A percentile compares a stretch with the other conserved stretches of the same genome.
These are phyloP conservation scores for Phasianus colchicus DNA, from an alignment of 2,113 vertebrate genomes.

Conservation along the genomic window DNA sequence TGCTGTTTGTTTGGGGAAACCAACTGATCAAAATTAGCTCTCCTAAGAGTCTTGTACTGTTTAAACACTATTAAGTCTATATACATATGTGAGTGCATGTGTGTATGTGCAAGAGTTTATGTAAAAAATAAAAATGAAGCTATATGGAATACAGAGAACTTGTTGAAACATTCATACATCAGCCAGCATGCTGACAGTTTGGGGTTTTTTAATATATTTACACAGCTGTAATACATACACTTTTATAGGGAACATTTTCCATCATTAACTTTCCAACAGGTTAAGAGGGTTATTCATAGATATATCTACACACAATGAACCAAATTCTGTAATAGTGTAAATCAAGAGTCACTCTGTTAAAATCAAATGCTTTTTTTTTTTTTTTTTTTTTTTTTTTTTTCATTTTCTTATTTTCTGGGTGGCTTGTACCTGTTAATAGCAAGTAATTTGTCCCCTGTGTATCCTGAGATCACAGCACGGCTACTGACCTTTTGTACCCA, in stretches of 20 bases:
- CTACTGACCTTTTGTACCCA: constrained; percentile 68
- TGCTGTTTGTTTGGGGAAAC: neutral
- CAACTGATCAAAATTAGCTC: constrained; percentile 20
- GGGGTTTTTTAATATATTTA: constrained; percentile 62
- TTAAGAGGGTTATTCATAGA: constrained; percentile 77
- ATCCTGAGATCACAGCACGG: constrained; percentile 30
- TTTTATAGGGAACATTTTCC: constrained; percentile 79
- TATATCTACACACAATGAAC: constrained; percentile 62
- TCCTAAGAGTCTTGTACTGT: neutral
- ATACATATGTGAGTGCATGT: fast-evolving
- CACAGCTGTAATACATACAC: constrained; percentile 68
- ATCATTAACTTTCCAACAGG: constrained; percentile 62
- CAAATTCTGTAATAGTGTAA: constrained; percentile 32
- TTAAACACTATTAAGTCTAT: constrained; percentile 6
- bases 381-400: too few species aligned
- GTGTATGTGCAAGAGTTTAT: neutral
- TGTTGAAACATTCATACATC: constrained; percentile 64
- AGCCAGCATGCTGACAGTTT: constrained; percentile 70
- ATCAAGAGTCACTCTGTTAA: constrained; percentile 43
- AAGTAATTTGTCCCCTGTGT: constrained; percentile 54
- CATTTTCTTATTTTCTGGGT: neutral
- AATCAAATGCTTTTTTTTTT: neutral
- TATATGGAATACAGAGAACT: constrained; percentile 65
- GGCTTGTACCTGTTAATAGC: constrained; percentile 41
- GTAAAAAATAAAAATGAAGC: constrained; percentile 61